Evolutionary conservation across 2,797 vertebrate genomes (phyloP).

Genomic region (Margarornis squamiger): DNA sequence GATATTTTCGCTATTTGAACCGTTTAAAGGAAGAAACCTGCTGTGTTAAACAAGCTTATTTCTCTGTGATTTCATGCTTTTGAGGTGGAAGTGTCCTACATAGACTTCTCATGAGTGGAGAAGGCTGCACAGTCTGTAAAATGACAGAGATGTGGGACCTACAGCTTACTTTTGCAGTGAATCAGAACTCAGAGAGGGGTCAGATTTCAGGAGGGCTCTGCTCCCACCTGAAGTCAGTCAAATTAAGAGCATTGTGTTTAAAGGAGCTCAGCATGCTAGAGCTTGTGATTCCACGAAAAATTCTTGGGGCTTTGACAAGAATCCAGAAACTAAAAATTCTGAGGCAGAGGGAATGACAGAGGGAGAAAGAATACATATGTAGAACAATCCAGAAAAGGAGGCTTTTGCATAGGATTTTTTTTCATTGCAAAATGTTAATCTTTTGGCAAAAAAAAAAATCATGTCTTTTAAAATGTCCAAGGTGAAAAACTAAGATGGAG

Average conservation of each 20-base stretch:
- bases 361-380: fast-evolving
- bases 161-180: background rate
- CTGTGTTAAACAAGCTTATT: background rate
- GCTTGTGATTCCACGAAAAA: background rate
- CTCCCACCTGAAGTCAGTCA: background rate
- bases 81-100: background rate
- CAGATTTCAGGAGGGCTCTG: background rate
- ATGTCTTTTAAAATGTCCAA: background rate
- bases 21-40: background rate
- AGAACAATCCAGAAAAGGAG: background rate
- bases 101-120: background rate
- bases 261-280: background rate
- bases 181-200: background rate
- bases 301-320: background rate
- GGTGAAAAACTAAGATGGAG: background rate
- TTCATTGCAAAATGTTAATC: background rate
- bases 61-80: background rate
- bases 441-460: background rate
- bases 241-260: background rate
- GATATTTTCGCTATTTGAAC: background rate
- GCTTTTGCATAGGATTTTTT: background rate
- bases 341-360: background rate
- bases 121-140: background rate
- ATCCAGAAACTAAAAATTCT: background rate
- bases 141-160: background rate